These are phyloP conservation scores for Ammodramus savannarum DNA, from an alignment of 2,113 vertebrate species.

Conservation along the genomic window DNA sequence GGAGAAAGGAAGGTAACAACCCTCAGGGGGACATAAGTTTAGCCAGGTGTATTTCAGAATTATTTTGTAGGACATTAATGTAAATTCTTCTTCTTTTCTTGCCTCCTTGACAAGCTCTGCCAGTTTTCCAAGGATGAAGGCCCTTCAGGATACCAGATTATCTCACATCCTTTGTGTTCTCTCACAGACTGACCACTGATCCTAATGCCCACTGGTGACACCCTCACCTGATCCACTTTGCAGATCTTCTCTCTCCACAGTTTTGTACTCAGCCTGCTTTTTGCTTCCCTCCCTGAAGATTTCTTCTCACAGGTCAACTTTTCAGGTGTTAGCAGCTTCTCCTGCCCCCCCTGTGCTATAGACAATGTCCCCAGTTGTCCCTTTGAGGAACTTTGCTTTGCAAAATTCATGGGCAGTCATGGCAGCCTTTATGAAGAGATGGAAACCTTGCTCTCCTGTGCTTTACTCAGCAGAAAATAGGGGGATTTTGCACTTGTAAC, in stretches of 20 bases:
- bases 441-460: not conserved
- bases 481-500: not conserved
- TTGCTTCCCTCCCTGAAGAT: not conserved
- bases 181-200: not conserved
- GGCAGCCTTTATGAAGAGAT: not conserved
- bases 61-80: not conserved
- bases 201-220: not conserved
- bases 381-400: not conserved
- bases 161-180: not conserved
- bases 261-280: not conserved
- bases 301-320: not conserved
- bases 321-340: not conserved
- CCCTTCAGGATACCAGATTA: not conserved
- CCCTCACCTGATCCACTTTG: not conserved
- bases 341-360: not conserved
- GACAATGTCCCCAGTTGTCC: not conserved
- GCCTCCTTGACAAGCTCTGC: not conserved
- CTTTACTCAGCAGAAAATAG: not conserved
- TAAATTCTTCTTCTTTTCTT: not conserved
- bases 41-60: not conserved
- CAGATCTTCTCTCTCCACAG: not conserved
- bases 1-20: not conserved
- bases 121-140: not conserved
- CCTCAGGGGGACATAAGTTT: no score
- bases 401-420: rapidly evolving